These are phyloP conservation scores for Torymus texanus DNA, from an alignment of 2,888 invertebrate species.

Conservation along the genomic window DNA sequence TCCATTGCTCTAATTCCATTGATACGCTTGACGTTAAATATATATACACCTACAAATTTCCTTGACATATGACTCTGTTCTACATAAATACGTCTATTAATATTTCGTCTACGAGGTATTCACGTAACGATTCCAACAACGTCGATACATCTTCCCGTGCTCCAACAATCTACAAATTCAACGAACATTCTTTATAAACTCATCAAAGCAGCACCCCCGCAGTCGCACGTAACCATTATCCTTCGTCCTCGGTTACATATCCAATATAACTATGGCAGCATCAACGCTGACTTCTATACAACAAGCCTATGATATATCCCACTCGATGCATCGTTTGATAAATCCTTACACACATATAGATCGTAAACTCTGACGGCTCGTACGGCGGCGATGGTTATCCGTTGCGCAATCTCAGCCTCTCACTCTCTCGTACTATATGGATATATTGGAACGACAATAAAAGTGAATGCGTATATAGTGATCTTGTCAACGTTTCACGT, in stretches of 20 bases:
- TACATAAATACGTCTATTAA: not conserved
- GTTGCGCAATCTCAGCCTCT: slow-evolving; percentile 38
- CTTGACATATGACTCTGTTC: not conserved
- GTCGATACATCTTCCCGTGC: not conserved
- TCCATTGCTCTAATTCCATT: too few species aligned
- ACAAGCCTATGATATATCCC: slow-evolving; percentile 28
- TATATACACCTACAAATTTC: too few species aligned
- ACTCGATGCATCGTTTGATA: slow-evolving; percentile 43
- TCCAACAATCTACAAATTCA: too few species aligned
- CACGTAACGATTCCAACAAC: too few species aligned
- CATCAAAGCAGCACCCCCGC: slow-evolving; percentile 38
- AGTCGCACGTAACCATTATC: slow-evolving; percentile 23
- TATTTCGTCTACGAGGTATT: too few species aligned
- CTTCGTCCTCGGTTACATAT: slow-evolving; percentile 29
- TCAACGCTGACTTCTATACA: slow-evolving; percentile 16
- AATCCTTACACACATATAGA: slow-evolving; percentile 32
- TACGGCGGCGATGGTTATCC: slow-evolving; percentile 28
- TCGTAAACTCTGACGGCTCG: slow-evolving; percentile 34
- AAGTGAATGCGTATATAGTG: slow-evolving; percentile 18
- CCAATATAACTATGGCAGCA: slow-evolving; percentile 11
- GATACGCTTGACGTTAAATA: too few species aligned
- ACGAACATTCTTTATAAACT: slow-evolving; percentile 12
- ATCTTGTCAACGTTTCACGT: slow-evolving; percentile 26
- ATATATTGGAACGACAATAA: slow-evolving; percentile 18
- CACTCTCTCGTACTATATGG: not conserved